Evolutionary conservation across 2,113 vertebrate genomes (phyloP).

Genomic region (Sander vitreus): DNA sequence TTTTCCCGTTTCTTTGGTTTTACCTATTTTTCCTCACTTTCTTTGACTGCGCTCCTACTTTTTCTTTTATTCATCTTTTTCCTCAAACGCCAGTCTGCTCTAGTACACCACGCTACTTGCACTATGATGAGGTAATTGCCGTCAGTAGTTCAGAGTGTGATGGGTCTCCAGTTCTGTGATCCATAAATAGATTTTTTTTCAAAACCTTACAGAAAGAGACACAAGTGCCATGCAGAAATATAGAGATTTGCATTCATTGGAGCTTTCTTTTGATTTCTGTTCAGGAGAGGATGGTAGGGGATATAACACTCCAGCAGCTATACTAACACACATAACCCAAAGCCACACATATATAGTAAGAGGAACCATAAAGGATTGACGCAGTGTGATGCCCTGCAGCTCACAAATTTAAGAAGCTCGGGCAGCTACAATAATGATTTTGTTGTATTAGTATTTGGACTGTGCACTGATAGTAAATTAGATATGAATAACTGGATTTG

Average conservation of each 20-base stretch:
- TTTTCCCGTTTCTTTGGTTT: background rate
- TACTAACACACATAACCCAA: background rate
- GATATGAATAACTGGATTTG: background rate
- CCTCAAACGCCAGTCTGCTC: slow-evolving; percentile 23
- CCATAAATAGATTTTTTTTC: slow-evolving; percentile 68
- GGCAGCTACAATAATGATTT: background rate
- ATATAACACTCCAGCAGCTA: background rate
- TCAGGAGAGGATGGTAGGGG: background rate
- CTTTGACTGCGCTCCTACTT: background rate
- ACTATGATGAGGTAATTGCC: slow-evolving; percentile 60
- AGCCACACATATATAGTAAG: background rate
- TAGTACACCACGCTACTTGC: slow-evolving; percentile 2
- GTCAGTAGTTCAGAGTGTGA: slow-evolving; percentile 52
- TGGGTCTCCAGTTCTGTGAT: slow-evolving; percentile 40
- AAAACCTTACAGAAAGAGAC: slow-evolving; percentile 35
- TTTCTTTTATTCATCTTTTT: slow-evolving; percentile 14
- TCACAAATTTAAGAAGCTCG: background rate
- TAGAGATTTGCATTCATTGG: slow-evolving; percentile 52
- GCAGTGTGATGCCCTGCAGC: slow-evolving; percentile 6
- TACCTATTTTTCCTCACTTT: background rate
- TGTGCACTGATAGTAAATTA: background rate
- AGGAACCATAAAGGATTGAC: background rate
- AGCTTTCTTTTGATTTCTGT: slow-evolving; percentile 27
- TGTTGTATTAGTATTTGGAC: background rate
- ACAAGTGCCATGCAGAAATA: slow-evolving; percentile 24